Evolutionary conservation across 2,888 invertebrate species (phyloP).

Genomic region (Acrobasis suavella): DNA sequence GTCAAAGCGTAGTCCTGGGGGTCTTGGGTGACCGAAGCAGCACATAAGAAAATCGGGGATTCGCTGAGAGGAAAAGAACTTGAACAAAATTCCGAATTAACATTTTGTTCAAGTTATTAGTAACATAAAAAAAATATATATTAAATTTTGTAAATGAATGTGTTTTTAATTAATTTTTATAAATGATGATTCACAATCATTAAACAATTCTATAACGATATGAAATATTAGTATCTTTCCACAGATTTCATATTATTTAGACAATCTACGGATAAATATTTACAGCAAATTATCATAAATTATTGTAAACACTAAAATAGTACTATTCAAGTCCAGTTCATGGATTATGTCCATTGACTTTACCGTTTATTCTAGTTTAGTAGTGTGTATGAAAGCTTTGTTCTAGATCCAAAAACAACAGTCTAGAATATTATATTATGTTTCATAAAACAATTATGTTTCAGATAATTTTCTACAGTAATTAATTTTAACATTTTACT

Average conservation of each 20-base stretch:
- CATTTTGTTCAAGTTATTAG: too few relatives aligned
- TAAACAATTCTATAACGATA: background rate
- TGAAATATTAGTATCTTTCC: background rate
- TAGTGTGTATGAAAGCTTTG: too few relatives aligned
- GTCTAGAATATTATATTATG: background rate
- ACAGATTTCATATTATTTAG: constrained; percentile 24
- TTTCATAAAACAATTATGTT: background rate
- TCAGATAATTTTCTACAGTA: too few relatives aligned
- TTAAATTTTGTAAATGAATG: too few relatives aligned
- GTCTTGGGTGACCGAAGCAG: too few relatives aligned
- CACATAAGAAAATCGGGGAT: too few relatives aligned
- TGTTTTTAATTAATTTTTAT: background rate
- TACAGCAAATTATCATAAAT: constrained; percentile 24
- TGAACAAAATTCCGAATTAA: too few relatives aligned
- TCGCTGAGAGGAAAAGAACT: too few relatives aligned
- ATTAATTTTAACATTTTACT: too few relatives aligned
- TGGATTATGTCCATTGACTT: constrained; percentile 19
- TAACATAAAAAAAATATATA: too few relatives aligned
- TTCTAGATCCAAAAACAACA: constrained; percentile 9
- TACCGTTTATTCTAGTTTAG: background rate
- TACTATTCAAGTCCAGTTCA: constrained; percentile 10
- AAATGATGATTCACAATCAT: background rate
- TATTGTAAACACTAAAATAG: constrained; percentile 15
- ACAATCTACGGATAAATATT: constrained; percentile 25
- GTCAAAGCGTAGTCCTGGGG: too few relatives aligned